phyloP scores from a whole-genome alignment of 2,797 vertebrate genomes.

The Lacerta agilis region DNA sequence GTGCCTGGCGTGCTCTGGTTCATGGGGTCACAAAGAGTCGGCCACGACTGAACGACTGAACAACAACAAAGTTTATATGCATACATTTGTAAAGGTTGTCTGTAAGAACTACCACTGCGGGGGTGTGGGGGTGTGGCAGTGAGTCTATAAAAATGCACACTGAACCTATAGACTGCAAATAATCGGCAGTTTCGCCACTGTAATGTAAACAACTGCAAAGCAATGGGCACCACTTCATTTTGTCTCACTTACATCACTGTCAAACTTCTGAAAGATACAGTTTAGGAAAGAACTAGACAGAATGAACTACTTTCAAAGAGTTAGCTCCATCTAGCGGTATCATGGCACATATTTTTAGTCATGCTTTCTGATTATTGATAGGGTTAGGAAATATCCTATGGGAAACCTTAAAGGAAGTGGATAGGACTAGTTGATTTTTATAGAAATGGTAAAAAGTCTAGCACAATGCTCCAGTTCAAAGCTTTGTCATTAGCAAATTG shows the following conservation, averaged over 20 bases:
- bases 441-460: not conserved
- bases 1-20: no score
- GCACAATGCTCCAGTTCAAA: not conserved
- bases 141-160: not conserved
- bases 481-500: not conserved
- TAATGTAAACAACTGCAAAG: constrained; percentile 1
- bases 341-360: constrained; percentile 12
- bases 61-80: not conserved
- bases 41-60: no score
- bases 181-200: not conserved
- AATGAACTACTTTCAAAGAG: constrained; percentile 50
- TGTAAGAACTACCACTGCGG: not conserved
- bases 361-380: not conserved
- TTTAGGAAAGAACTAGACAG: not conserved
- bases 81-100: not conserved
- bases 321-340: constrained; percentile 73
- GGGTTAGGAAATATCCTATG: not conserved
- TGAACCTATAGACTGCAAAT: not conserved
- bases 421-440: not conserved
- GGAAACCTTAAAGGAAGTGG: not conserved
- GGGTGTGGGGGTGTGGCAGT: not conserved
- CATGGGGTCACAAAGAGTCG: no score
- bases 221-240: not conserved
- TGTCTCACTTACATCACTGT: rapidly evolving
- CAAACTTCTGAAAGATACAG: not conserved